These are phyloP conservation scores for Synanthedon myopaeformis DNA, from an alignment of 2,888 invertebrate species.

Conservation along the genomic window DNA sequence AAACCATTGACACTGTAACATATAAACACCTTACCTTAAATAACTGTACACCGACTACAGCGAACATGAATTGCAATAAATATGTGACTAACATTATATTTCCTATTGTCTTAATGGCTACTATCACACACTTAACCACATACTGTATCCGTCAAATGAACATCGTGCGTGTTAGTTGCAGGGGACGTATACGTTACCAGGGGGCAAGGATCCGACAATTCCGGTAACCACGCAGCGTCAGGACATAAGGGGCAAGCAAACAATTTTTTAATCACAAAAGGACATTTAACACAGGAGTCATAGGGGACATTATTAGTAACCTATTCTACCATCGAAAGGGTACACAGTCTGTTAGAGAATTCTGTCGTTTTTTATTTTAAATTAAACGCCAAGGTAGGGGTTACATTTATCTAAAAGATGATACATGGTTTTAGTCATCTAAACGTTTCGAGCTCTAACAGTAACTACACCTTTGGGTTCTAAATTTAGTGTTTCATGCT, in stretches of 20 bases:
- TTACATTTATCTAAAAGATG: slow-evolving; percentile 25
- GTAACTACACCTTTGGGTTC: slow-evolving; percentile 63
- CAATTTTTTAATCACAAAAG: slow-evolving; percentile 43
- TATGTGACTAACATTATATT: slow-evolving; percentile 99
- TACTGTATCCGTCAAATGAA: slow-evolving; percentile 74
- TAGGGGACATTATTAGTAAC: not conserved
- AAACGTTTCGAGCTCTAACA: slow-evolving; percentile 17
- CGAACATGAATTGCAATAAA: slow-evolving; percentile 99
- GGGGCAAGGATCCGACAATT: slow-evolving; percentile 34
- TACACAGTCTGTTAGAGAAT: not conserved
- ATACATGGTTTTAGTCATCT: slow-evolving; percentile 33
- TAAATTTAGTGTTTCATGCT: slow-evolving; percentile 30
- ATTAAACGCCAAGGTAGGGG: slow-evolving; percentile 66
- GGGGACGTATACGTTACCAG: slow-evolving; percentile 53
- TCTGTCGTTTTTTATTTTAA: not conserved
- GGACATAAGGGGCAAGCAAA: slow-evolving; percentile 67
- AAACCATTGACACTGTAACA: not conserved
- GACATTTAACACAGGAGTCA: not conserved
- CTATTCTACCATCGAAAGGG: not conserved
- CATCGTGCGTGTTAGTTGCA: slow-evolving; percentile 44
- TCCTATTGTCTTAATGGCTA: slow-evolving; percentile 98
- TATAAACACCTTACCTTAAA: slow-evolving; percentile 87
- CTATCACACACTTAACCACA: slow-evolving; percentile 99
- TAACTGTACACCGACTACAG: slow-evolving; percentile 99
- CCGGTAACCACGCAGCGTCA: slow-evolving; percentile 48